Evolutionary conservation across 2,888 invertebrate species (phyloP).

Genomic region (Drosophila robusta): DNA sequence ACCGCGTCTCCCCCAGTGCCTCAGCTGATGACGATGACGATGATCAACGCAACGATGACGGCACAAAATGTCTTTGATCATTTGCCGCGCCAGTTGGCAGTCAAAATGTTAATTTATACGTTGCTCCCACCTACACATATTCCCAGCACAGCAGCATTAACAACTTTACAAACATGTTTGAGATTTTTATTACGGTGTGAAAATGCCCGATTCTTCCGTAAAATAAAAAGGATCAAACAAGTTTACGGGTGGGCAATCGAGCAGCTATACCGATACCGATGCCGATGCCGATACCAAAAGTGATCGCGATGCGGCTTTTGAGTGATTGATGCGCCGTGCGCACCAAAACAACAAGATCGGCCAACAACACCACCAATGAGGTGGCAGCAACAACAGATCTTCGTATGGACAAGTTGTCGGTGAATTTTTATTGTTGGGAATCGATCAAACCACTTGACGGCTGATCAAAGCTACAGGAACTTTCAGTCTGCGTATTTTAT

Average conservation of each 20-base stretch:
- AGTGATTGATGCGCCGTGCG: slow-evolving; percentile 71
- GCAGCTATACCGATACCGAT: slow-evolving; percentile 2
- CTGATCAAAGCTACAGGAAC: slow-evolving; percentile 73
- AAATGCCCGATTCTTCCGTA: slow-evolving; percentile 69
- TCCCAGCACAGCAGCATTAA: slow-evolving; percentile 61
- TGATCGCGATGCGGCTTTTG: slow-evolving; percentile 40
- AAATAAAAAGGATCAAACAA: slow-evolving; percentile 73
- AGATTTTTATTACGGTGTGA: slow-evolving; percentile 81
- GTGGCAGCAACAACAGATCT: slow-evolving; percentile 48
- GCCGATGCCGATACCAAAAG: not conserved
- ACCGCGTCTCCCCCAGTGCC: slow-evolving; percentile 14
- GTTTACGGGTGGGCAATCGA: slow-evolving; percentile 75
- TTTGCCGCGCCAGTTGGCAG: slow-evolving; percentile 81
- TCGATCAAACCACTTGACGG: slow-evolving; percentile 78
- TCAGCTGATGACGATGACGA: slow-evolving; percentile 36
- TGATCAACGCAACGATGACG: slow-evolving; percentile 74
- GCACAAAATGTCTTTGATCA: slow-evolving; percentile 79
- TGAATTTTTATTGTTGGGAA: slow-evolving; percentile 72
- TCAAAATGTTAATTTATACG: slow-evolving; percentile 83
- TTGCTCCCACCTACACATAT: slow-evolving; percentile 63
- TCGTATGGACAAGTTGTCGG: slow-evolving; percentile 68
- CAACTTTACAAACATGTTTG: slow-evolving; percentile 82
- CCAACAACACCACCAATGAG: slow-evolving; percentile 28
- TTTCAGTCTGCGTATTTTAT: slow-evolving; percentile 63
- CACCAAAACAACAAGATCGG: slow-evolving; percentile 58